Percentiles rank a stretch among this genome's conserved stretches.
phyloP scores from a whole-genome alignment of 2,888 invertebrate species.

The Melangyna quadrimaculata region DNA sequence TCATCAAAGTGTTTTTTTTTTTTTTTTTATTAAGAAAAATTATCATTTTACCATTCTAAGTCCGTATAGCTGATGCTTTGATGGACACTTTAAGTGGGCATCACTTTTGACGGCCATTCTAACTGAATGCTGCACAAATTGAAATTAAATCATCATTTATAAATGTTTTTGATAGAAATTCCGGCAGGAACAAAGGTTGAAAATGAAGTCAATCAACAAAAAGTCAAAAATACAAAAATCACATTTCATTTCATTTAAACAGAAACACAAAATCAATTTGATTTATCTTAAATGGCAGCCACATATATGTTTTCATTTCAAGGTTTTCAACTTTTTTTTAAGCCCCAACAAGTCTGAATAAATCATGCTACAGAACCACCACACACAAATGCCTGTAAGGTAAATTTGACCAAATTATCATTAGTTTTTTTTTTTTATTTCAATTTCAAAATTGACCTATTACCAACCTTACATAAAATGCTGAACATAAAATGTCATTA shows the following conservation, averaged over 20 bases:
- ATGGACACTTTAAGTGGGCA: too few species aligned
- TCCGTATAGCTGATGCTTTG: too few species aligned
- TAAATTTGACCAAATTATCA: slow-evolving; percentile 1
- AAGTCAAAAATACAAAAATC: background rate
- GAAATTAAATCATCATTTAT: too few species aligned
- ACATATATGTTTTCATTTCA: background rate
- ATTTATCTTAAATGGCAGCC: background rate
- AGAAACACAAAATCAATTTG: background rate
- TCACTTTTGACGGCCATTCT: too few species aligned
- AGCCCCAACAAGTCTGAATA: background rate
- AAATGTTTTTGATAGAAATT: too few species aligned
- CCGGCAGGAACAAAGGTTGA: background rate
- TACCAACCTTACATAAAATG: background rate
- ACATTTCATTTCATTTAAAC: background rate
- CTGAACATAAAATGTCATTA: background rate
- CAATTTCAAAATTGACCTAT: slow-evolving; percentile 12
- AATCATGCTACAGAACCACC: background rate
- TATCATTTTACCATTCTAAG: too few species aligned
- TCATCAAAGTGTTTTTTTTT: too few species aligned
- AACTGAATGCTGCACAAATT: too few species aligned
- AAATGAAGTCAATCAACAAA: background rate
- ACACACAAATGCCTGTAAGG: background rate
- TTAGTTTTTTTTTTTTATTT: background rate
- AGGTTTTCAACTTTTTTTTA: slow-evolving; percentile 18
- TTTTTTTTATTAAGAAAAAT: too few species aligned